A percentile compares a stretch with the other conserved stretches of the same genome.
Evolutionary conservation across 2,113 vertebrate species (phyloP).

Genomic region (Picathartes gymnocephalus): DNA sequence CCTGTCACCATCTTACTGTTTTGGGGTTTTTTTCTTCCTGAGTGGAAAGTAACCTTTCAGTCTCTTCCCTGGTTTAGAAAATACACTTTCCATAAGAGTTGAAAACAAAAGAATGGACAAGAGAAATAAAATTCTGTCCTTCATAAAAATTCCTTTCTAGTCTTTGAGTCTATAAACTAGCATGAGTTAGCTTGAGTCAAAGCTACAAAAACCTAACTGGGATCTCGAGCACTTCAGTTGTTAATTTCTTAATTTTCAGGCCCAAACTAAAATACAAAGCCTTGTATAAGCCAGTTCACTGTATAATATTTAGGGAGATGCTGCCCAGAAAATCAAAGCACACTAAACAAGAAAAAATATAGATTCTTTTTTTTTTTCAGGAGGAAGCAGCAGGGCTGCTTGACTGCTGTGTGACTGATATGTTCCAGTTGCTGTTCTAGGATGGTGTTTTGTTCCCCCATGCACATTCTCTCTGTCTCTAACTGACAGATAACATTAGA

Average conservation of each 20-base stretch:
- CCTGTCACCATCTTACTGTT: not conserved
- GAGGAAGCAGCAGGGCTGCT: not conserved
- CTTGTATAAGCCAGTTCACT: not conserved
- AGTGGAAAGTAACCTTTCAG: not conserved
- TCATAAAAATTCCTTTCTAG: not conserved
- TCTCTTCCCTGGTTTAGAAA: not conserved
- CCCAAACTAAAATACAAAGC: not conserved
- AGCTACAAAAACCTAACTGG: not conserved
- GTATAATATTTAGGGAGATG: not conserved
- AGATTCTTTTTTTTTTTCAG: not conserved
- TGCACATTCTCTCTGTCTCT: not conserved
- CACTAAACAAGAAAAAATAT: not conserved
- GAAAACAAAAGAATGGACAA: not conserved
- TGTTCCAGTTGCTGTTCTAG: not conserved
- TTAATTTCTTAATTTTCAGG: not conserved
- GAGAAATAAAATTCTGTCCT: not conserved
- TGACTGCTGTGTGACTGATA: not conserved
- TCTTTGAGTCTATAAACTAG: not conserved
- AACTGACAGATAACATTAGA: not conserved
- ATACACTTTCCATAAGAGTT: not conserved
- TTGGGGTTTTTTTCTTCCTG: not conserved
- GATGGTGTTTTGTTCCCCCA: fast-evolving
- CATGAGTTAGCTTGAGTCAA: not conserved
- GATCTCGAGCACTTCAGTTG: not conserved
- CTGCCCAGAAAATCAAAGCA: not conserved